These are phyloP conservation scores for Tetranychus urticae DNA, from an alignment of 1,140 invertebrate species.

Conservation along the genomic window DNA sequence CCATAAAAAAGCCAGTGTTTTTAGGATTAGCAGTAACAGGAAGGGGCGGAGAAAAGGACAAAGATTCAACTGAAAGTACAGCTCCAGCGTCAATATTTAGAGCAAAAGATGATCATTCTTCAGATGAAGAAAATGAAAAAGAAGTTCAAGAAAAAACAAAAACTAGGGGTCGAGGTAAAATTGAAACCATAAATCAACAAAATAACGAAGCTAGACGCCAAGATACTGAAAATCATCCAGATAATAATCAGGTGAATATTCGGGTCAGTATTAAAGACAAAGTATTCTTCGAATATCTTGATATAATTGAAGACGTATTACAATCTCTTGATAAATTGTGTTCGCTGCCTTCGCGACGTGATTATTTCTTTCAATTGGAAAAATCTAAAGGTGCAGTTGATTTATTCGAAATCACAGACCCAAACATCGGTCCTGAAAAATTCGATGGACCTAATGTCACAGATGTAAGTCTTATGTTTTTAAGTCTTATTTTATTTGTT, in stretches of 20 bases:
- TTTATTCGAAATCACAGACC: conserved; percentile 31
- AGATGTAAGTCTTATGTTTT: no score
- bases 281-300: no score
- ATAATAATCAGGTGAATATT: neutral
- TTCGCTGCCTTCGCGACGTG: conserved; percentile 46
- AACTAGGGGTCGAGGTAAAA: neutral
- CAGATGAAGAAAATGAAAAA: neutral
- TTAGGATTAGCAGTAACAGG: conserved; percentile 7
- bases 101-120: no score
- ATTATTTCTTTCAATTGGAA: conserved; percentile 54
- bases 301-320: conserved; percentile 24
- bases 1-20: no score
- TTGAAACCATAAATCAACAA: neutral
- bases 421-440: no score
- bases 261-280: neutral
- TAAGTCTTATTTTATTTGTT: no score
- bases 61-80: no score
- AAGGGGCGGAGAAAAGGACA: neutral
- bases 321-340: conserved; percentile 44
- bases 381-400: conserved; percentile 57
- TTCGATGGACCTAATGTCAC: no score
- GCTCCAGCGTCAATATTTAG: no score
- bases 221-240: neutral
- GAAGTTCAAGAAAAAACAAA: neutral
- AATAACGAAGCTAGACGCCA: neutral